Percentiles rank a stretch among this genome's conserved stretches.
Conservation (phyloP, 2,797 vertebrate genomes). For the Lithobates pipiens region DNA sequence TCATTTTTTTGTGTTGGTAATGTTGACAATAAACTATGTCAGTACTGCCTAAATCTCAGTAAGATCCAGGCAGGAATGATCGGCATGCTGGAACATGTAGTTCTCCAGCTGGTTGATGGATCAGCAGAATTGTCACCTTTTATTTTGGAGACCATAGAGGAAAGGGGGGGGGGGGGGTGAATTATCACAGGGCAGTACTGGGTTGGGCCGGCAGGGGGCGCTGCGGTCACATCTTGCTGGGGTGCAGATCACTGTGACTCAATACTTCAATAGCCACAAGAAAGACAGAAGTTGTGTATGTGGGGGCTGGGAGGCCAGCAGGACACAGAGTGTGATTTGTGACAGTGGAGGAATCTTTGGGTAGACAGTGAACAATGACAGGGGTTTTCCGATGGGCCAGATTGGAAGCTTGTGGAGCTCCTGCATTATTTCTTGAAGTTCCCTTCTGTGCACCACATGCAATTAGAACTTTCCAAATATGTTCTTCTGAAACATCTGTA, state of each 20-base stretch:
- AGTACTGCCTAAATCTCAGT: no score
- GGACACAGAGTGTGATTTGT: neutral
- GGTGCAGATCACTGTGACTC: no score
- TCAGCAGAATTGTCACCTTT: neutral
- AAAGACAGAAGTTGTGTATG: slow-evolving; percentile 3
- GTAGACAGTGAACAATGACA: neutral
- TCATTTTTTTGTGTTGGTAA: no score
- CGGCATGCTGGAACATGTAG: neutral
- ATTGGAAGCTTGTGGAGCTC: neutral
- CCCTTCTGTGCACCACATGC: slow-evolving; percentile 2
- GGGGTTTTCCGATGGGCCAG: neutral
- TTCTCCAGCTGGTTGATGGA: neutral
- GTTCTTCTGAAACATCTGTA: no score
- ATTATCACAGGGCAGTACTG: neutral
- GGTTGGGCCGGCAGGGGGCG: slow-evolving; percentile 61
- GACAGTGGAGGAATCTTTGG: neutral
- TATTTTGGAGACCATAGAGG: neutral
- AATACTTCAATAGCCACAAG: no score
- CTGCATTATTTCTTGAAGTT: neutral
- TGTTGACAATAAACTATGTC: no score
- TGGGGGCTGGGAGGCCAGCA: neutral
- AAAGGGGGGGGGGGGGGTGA: no score
- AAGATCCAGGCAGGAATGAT: no score
- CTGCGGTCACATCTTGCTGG: neutral
- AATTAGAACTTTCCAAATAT: neutral